Base-by-base conservation (phyloP, 2,888 invertebrate genomes). In the Stenotaenia linearis region DNA sequence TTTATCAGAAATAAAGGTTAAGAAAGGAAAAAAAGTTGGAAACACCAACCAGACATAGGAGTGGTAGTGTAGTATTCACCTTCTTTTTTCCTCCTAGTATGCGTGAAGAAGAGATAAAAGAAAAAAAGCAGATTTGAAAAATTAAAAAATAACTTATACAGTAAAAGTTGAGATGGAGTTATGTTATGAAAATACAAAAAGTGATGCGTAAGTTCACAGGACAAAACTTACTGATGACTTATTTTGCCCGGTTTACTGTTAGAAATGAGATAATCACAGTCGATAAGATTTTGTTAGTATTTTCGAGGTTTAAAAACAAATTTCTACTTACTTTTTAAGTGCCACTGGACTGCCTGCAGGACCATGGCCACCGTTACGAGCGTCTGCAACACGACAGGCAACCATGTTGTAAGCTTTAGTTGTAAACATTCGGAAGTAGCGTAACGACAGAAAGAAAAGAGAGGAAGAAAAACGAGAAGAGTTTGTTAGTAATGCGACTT, bases 391-490 rank as follows among this genome's bases (percentile, higher is more conserved):
- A 88, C 96, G 92, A 91, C 96, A 96, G 89, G 96, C 94, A 91
- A 96, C 96, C 96, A 96, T 95, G 90, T 95, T 96, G 91, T 96
- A 96, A 90, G 95, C 96, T 96, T 92, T 88, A 93, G 93, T 88
- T 91, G 84, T 85, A 80, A 45, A 50, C 15, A n/a, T 18, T 35
- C 28, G 37, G 28, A 15, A 78, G 25, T 23, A 40, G 77, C 12
- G 35, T 28, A 76, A 30, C 2, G 28, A 77, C 23, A 77, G 21
- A 77, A 23, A 77, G 77, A 77, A 40, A 37, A 77, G 25, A 40
- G 25, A 77, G 23, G 25, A 50, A 12, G 61, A 12, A 25, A 78
- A 78, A n/a, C 2, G 15, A 61, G 23, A 78, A 50, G n/a, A 75
- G 0, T n/a, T 32, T 75, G 23, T 28, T 30, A 75, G 21, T 28